Conservation (phyloP, 1,140 invertebrate species). For the Galendromus occidentalis region DNA sequence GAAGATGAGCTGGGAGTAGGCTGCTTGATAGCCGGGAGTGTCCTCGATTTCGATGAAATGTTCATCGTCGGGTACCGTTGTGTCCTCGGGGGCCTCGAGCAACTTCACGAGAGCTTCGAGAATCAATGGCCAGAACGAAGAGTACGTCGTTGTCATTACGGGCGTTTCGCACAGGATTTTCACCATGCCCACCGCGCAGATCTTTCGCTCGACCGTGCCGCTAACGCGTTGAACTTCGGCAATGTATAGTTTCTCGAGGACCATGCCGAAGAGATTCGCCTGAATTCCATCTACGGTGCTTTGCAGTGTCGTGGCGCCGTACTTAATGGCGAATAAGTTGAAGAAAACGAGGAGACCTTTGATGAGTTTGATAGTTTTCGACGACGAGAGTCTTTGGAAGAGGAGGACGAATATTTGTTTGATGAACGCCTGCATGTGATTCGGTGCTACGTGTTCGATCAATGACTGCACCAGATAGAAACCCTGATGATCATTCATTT, state of each 20-base stretch:
- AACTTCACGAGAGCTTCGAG: constrained; percentile 54
- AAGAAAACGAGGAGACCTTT: constrained; percentile 71
- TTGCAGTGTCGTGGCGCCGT: constrained; percentile 47
- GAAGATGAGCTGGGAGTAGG: constrained; percentile 67
- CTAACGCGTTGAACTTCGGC: constrained; percentile 65
- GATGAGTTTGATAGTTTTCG: constrained; percentile 83
- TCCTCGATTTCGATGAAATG: constrained; percentile 70
- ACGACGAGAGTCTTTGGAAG: constrained; percentile 71
- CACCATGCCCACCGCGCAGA: constrained; percentile 65
- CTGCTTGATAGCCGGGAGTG: constrained; percentile 60
- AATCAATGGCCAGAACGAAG: constrained; percentile 38
- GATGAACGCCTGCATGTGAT: constrained; percentile 46
- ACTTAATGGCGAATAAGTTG: constrained; percentile 56
- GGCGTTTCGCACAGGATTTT: constrained; percentile 59
- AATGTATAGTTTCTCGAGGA: constrained; percentile 65
- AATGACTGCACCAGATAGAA: constrained; percentile 72
- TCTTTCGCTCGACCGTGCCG: constrained; percentile 59
- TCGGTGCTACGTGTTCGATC: constrained; percentile 46
- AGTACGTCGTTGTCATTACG: constrained; percentile 40
- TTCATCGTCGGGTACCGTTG: constrained; percentile 53
- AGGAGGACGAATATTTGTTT: constrained; percentile 74
- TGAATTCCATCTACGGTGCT: constrained; percentile 67
- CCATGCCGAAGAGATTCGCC: constrained; percentile 76
- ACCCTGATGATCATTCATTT: constrained; percentile 86
- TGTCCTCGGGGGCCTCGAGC: constrained; percentile 70